These are phyloP conservation scores for Stigmatopora argus DNA, from an alignment of 2,113 vertebrate species.

Conservation along the genomic window DNA sequence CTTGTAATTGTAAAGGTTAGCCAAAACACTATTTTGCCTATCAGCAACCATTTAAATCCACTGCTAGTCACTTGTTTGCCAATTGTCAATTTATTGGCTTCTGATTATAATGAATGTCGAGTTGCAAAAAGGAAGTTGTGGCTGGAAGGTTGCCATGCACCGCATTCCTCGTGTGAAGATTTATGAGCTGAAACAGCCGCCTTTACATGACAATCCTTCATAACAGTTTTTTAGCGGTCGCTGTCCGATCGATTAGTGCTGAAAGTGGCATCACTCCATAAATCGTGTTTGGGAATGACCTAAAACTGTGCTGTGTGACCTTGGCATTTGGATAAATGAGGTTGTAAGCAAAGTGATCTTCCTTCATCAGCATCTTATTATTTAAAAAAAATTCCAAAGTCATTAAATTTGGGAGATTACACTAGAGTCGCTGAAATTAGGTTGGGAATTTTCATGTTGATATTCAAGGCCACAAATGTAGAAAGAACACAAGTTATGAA, in stretches of 20 bases:
- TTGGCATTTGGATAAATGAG: conserved; percentile 2
- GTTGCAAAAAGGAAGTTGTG: conserved; percentile 2
- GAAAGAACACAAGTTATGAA: too few relatives aligned
- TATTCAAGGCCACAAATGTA: background rate
- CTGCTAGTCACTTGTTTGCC: background rate
- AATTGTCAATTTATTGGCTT: background rate
- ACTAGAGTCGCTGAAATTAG: background rate
- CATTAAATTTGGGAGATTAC: background rate
- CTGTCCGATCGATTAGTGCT: background rate
- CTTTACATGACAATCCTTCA: conserved; percentile 1
- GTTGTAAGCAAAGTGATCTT: background rate
- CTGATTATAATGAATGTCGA: background rate
- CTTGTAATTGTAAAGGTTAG: background rate
- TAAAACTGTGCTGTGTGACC: background rate
- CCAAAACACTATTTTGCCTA: background rate
- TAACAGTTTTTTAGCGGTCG: background rate
- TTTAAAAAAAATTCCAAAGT: background rate
- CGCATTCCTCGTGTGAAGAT: background rate
- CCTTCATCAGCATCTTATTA: background rate
- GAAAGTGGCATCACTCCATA: background rate
- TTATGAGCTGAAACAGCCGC: background rate
- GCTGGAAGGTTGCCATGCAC: background rate
- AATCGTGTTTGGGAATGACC: conserved; percentile 1
- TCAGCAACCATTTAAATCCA: background rate
- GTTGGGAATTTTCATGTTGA: background rate